Evolutionary conservation across 2,113 vertebrate genomes (phyloP), one percentile per base, ranked within the genome.

Genomic region (Drymodes brunneopygia): DNA sequence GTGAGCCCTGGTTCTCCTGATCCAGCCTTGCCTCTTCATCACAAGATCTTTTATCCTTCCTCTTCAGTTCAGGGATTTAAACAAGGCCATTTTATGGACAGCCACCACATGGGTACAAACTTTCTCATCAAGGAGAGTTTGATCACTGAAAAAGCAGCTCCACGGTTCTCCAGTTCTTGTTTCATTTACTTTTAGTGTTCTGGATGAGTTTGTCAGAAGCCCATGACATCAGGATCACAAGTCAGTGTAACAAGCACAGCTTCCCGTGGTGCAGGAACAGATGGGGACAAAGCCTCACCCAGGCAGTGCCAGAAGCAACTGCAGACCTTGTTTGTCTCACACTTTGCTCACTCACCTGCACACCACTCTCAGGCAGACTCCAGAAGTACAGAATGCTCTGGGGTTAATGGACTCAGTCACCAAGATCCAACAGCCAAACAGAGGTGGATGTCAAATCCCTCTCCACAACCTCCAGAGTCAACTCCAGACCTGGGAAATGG

Each of bases 361-460:
- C 90, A 73, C 29, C 77, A 36, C 58, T 95, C 83, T 83, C 65
- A 47, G 33, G 69, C 2, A 81, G 54, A 42, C 66, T 91, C 72
- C n/a, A 86, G 61, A 93, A 94, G 53, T 51, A 53, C 36, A 3
- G 0, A 28, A 47, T 6, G 2, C 50, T 81, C 29, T 12, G 21
- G 81, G 80, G 70, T 54, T 78, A 81, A 72, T 62, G 60, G 86
- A 64, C 74, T 89, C 79, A 38, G 67, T 70, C 71, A 56, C 88
- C 56, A 73, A 88, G 62, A 95, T 87, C 88, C 90, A 93, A 45
- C 45, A 93, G 94, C 87, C 89, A 80, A 85, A 64, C 4, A 93
- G 83, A 96, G 95, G 94, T 86, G 95, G 88, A 95, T 95, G 93
- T 97, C 97, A 97, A 97, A 95, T 96, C 75, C 85, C 94, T 64